A percentile compares a stretch with the other conserved stretches of the same genome.
These are phyloP conservation scores for Drosophila paranaensis DNA, from an alignment of 2,888 invertebrate species.

Conservation along the genomic window DNA sequence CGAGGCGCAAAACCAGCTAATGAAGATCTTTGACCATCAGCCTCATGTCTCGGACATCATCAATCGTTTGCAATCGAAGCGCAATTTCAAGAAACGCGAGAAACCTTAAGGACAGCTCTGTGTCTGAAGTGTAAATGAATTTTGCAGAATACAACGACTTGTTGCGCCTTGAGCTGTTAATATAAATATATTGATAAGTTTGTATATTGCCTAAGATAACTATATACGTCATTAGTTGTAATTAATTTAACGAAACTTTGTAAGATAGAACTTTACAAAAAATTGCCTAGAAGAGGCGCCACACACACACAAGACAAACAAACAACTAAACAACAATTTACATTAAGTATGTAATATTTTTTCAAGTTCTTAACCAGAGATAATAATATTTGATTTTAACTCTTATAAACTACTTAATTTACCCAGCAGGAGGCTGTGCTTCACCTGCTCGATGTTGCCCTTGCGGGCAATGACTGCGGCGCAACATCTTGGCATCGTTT, in stretches of 20 bases:
- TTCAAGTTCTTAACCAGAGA: constrained; percentile 38
- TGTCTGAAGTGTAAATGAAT: constrained; percentile 22
- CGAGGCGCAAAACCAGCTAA: constrained; percentile 94
- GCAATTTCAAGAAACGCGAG: constrained; percentile 96
- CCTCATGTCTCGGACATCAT: constrained; percentile 95
- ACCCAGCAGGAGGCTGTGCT: background rate
- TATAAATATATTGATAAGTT: constrained; percentile 27
- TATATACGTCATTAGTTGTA: constrained; percentile 36
- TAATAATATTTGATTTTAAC: constrained; percentile 32
- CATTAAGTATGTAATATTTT: constrained; percentile 49
- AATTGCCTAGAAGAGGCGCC: constrained; percentile 10
- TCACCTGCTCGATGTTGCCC: background rate
- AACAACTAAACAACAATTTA: background rate
- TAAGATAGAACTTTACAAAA: constrained; percentile 43
- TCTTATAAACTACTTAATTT: background rate
- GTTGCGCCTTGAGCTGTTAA: constrained; percentile 36
- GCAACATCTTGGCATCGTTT: background rate
- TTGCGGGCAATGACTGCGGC: background rate
- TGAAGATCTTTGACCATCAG: constrained; percentile 96
- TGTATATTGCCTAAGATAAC: constrained; percentile 46
- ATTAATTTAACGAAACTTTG: constrained; percentile 35
- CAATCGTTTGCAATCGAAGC: constrained; percentile 95
- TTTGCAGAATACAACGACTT: constrained; percentile 37
- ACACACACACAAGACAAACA: constrained; percentile 9
- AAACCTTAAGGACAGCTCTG: constrained; percentile 84